Base-by-base conservation (phyloP, 2,888 invertebrate species). In the Epinotia demarniana region DNA sequence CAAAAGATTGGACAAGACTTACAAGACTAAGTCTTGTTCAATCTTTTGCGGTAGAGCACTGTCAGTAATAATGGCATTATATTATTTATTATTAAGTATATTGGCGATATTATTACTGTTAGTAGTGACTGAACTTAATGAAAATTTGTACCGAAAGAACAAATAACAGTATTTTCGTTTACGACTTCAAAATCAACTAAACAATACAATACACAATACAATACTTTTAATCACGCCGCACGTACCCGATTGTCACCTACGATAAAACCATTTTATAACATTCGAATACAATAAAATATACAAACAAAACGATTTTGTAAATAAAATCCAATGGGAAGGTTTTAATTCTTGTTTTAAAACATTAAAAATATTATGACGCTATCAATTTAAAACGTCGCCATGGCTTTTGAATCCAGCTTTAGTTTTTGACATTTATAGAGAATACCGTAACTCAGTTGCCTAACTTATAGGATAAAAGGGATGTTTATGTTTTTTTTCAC, bases 361-460 rank as follows among this genome's bases (percentile, higher is more conserved):
- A 89, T 92, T 92, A 92, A 92, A 92, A 90, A 87, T 84, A 80
- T 92, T 91, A 92, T 87, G 87, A 85, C 77, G 85, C 81, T 89
- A 90, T 93, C 86, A 93, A 93, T 93, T 92, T 82, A 75, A 80
- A 84, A 85, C 88, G 92, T 92, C 92, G 83, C 89, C 86, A 87
- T 86, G 84, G 88, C 86, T 90, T 91, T 88, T 58, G 68, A 81
- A 81, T 81, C 80, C 80, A 85, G 85, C 83, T 89, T 91, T 88
- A 87, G 86, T 88, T 90, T 90, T 85, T 89, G 92, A 92, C 91
- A 77, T 92, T 92, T 91, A 92, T 83, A 77, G 80, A 79, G 66
- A 70, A 62, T 43, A 63, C 39, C n/a, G 33, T 13, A 70, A 46
- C 60, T 19, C 53, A 33, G n/a, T 62, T 63, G 68, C 58, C 11